These are phyloP conservation scores for Eupithecia centaureata DNA, from an alignment of 2,888 invertebrate genomes.

Conservation along the genomic window DNA sequence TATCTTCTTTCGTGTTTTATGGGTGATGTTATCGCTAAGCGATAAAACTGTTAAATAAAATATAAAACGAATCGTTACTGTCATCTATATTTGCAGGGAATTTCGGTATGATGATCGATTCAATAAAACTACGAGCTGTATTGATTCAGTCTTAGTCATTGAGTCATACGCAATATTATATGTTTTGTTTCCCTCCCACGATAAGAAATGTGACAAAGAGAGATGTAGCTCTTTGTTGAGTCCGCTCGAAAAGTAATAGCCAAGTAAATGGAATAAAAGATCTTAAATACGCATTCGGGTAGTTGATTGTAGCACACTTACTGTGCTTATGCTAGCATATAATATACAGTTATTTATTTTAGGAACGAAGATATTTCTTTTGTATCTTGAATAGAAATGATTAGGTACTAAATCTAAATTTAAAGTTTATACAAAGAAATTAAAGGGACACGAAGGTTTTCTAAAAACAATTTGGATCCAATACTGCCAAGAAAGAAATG, in stretches of 20 bases:
- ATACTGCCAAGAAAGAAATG: slow-evolving; percentile 34
- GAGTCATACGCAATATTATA: background rate
- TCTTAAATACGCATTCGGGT: background rate
- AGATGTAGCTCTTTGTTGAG: background rate
- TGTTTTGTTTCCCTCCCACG: background rate
- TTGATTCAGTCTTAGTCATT: background rate
- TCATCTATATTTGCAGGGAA: background rate
- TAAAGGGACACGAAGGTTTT: slow-evolving; percentile 14
- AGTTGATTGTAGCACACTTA: background rate
- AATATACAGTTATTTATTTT: no score
- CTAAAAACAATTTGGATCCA: slow-evolving; percentile 10
- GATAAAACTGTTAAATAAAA: no score
- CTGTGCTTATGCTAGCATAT: background rate
- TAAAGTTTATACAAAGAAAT: background rate
- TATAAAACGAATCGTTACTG: no score
- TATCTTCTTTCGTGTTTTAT: no score
- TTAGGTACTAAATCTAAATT: no score
- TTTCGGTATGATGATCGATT: background rate
- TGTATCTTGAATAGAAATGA: no score
- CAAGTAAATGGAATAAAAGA: background rate
- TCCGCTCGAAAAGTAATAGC: background rate
- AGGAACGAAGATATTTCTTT: no score
- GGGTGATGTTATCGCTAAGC: no score
- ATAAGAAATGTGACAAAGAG: background rate
- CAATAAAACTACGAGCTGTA: background rate